phyloP scores from a whole-genome alignment of 2,888 invertebrate species.

The Rhodophaea formosa region DNA sequence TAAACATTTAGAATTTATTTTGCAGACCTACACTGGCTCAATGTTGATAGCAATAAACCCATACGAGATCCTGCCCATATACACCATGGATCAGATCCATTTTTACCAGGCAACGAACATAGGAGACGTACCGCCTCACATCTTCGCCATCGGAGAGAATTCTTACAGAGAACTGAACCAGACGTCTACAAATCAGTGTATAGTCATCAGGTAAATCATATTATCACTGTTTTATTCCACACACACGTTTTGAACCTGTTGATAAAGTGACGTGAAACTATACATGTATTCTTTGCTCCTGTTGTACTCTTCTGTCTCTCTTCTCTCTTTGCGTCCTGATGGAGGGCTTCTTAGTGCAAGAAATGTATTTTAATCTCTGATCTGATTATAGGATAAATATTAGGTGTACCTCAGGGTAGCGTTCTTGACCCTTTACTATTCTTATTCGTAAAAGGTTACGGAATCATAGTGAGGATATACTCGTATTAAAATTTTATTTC shows the following conservation, averaged over 20 bases:
- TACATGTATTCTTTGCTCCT: too few species aligned
- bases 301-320: too few species aligned
- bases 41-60: conserved; percentile 98
- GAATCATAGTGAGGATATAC: background rate
- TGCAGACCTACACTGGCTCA: conserved; percentile 95
- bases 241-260: too few species aligned
- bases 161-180: conserved; percentile 91
- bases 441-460: background rate
- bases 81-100: conserved; percentile 92
- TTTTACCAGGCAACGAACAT: conserved; percentile 91
- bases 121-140: conserved; percentile 95
- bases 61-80: conserved; percentile 96
- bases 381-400: background rate
- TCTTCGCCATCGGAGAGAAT: conserved; percentile 97
- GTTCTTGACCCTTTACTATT: background rate
- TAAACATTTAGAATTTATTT: conserved; percentile 26
- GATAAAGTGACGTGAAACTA: too few species aligned
- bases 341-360: too few species aligned
- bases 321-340: too few species aligned
- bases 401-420: background rate
- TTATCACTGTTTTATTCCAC: background rate
- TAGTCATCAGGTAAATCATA: conserved; percentile 91
- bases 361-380: background rate
- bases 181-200: conserved; percentile 90
- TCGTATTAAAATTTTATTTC: background rate